phyloP scores from a whole-genome alignment of 2,797 vertebrate species.

The Botia kubotai region DNA sequence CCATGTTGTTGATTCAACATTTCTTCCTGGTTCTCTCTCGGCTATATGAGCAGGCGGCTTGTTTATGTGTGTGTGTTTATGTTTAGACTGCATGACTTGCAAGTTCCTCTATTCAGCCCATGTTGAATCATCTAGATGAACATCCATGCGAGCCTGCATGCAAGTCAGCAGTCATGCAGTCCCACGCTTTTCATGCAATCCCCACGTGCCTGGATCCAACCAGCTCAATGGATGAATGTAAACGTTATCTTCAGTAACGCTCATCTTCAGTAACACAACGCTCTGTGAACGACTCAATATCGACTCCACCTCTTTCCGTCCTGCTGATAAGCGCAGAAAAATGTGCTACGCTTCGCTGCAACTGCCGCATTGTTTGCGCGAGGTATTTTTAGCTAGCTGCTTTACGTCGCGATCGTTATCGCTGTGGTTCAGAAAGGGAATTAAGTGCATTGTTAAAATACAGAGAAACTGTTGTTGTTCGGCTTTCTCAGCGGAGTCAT shows the following conservation, averaged over 20 bases:
- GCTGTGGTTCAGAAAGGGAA: background rate
- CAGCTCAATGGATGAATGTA: no score
- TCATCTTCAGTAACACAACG: constrained; percentile 38
- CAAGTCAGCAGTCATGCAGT: background rate
- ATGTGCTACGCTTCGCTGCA: background rate
- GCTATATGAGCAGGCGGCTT: background rate
- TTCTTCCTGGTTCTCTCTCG: background rate
- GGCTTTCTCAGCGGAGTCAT: constrained; percentile 22
- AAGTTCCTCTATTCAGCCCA: background rate
- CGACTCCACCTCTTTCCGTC: background rate
- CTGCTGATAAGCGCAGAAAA: background rate
- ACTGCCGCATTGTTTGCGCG: background rate
- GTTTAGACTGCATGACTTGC: background rate
- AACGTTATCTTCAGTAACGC: no score
- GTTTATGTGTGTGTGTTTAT: background rate
- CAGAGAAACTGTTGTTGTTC: constrained; percentile 10
- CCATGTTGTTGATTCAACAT: background rate
- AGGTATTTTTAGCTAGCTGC: background rate
- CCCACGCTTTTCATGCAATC: background rate
- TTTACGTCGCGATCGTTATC: background rate
- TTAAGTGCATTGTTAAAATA: background rate
- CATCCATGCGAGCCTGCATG: background rate
- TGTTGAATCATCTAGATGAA: background rate
- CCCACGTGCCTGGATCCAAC: constrained; percentile 26
- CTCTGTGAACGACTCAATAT: constrained; percentile 1